Evolutionary conservation across 2,888 invertebrate genomes (phyloP), one percentile per base, ranked within the genome.

Genomic region (Leistus spinibarbis): DNA sequence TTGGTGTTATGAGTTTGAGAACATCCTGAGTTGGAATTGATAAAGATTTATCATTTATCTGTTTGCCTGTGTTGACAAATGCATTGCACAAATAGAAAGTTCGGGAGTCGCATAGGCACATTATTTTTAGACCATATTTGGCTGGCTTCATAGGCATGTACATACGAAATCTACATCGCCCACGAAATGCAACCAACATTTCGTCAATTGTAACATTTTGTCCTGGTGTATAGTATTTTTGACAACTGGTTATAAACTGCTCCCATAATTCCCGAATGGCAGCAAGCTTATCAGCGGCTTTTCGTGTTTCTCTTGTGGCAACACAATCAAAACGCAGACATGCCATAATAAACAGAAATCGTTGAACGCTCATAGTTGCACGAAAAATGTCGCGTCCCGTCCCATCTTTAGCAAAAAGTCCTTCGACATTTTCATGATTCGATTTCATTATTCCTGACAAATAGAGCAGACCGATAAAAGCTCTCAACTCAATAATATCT

Each of bases 1-100:
- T 74, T 17, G 75, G 76, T 73, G 76, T 71, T 53, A 68, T 65
- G 17, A 79, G 27, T 60, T 69, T 66, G 19, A 79, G 20, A 2
- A 79, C 77, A 22, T 67, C 64, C 60, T 79, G 77, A 64, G n/a
- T n/a, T n/a, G n/a, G n/a, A n/a, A n/a, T n/a, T n/a, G n/a, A n/a
- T n/a, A n/a, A n/a, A n/a, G n/a, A n/a, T n/a, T n/a, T n/a, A n/a
- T n/a, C n/a, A n/a, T n/a, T n/a, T n/a, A n/a, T n/a, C n/a, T n/a
- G 72, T 78, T 67, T 67, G 7, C 40, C 67, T 10, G 19, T 67
- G 54, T 67, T 53, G 40, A 53, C 17, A 17, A 16, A 53, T 16
- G 53, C 67, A 53, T 27, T 53, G 17, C 40, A 54, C n/a, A 67
- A 53, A 67, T 67, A 67, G 20, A 53, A 54, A 17, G 67, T 67